Evolutionary conservation across 2,113 vertebrate species (phyloP).

Genomic region (Anas platyrhynchos): DNA sequence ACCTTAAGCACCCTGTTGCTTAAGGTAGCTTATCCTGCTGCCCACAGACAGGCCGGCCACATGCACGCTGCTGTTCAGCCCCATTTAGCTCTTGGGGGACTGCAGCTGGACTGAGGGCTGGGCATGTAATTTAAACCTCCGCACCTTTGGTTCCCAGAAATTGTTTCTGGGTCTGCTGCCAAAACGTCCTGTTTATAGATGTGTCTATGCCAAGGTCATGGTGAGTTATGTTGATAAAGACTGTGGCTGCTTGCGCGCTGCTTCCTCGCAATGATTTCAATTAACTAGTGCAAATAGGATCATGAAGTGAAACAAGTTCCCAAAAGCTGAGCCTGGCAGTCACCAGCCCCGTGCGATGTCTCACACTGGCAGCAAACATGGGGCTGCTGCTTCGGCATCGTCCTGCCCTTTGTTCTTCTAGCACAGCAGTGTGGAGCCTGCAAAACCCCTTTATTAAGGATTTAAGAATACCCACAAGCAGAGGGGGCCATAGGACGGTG

Average conservation of each 20-base stretch:
- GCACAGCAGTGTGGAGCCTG: neutral
- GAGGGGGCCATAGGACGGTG: neutral
- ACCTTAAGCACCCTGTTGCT: constrained; percentile 19
- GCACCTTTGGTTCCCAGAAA: neutral
- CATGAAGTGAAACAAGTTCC: neutral
- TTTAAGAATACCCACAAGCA: neutral
- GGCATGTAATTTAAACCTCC: neutral
- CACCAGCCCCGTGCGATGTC: neutral
- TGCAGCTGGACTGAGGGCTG: neutral
- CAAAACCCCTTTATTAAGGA: neutral
- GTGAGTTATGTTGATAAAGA: neutral
- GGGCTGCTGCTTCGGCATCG: neutral
- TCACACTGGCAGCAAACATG: neutral
- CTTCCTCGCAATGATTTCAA: neutral
- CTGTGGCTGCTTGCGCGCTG: rapidly evolving
- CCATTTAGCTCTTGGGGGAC: neutral
- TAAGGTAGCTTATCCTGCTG: constrained; percentile 47
- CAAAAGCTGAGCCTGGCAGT: neutral
- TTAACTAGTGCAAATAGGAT: neutral
- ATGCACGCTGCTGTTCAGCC: neutral
- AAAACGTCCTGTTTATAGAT: neutral
- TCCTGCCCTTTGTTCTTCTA: neutral
- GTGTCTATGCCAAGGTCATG: neutral
- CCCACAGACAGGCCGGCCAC: neutral
- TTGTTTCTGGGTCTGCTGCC: neutral